Percentiles rank a stretch among this genome's conserved stretches.
Evolutionary conservation across 37 sponge, comb jelly and placozoan species (phyloP).

Genomic region (Crambe crambe): DNA sequence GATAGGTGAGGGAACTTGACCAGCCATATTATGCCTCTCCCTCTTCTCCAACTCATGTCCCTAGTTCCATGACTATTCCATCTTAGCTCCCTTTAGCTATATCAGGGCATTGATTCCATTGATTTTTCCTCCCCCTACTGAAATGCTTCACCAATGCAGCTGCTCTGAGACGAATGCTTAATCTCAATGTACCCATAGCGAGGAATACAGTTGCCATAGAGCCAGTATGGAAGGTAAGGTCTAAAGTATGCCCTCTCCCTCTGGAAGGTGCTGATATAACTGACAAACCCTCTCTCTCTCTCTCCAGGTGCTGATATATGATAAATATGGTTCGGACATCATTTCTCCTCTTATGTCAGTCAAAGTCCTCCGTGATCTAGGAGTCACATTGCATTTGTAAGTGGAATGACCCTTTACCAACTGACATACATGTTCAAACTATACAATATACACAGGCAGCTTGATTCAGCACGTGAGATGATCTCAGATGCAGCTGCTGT

Average conservation of each 20-base stretch:
- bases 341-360: slow-evolving; percentile 96
- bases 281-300: too few relatives aligned
- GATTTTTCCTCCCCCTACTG: background rate
- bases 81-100: background rate
- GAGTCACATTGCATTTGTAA: slow-evolving; percentile 95
- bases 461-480: slow-evolving; percentile 78
- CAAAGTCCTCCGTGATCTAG: slow-evolving; percentile 83
- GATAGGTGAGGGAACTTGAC: slow-evolving; percentile 5
- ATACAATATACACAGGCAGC: slow-evolving; percentile 23
- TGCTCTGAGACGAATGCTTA: slow-evolving; percentile 77
- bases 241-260: background rate
- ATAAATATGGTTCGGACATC: slow-evolving; percentile 95
- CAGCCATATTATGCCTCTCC: too few relatives aligned
- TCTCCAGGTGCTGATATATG: slow-evolving; percentile 88
- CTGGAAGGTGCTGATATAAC: background rate
- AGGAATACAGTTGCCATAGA: slow-evolving; percentile 41
- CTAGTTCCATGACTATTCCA: too few relatives aligned
- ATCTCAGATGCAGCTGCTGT: slow-evolving; percentile 91
- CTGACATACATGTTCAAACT: background rate
- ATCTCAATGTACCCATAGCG: slow-evolving; percentile 53
- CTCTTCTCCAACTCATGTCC: too few relatives aligned
- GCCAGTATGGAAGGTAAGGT: slow-evolving; percentile 78
- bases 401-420: slow-evolving; percentile 6
- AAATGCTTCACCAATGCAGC: slow-evolving; percentile 38
- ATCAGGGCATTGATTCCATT: background rate